Percentiles rank a stretch among this genome's conserved stretches.
These are phyloP conservation scores for Paracanthobrama guichenoti DNA, from an alignment of 2,113 vertebrate species.

Conservation along the genomic window DNA sequence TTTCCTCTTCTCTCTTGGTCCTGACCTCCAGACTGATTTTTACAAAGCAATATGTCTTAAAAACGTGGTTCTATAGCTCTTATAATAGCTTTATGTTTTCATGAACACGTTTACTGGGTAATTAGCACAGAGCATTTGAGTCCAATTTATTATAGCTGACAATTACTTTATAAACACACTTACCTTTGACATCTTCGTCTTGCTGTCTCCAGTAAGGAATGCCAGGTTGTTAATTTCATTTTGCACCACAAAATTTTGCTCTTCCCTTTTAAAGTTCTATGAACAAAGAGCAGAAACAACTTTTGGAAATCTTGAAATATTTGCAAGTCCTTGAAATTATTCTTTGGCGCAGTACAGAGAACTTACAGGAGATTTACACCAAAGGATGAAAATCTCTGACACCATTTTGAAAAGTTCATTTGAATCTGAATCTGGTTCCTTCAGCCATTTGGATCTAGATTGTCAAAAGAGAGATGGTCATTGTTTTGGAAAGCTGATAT, in stretches of 20 bases:
- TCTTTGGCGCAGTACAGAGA: neutral
- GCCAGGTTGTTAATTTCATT: conserved; percentile 99
- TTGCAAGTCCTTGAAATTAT: neutral
- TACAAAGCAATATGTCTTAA: conserved; percentile 37
- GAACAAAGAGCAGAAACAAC: conserved; percentile 32
- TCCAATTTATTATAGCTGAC: neutral
- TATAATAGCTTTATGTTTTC: neutral
- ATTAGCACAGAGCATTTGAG: neutral
- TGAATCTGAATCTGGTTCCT: conserved; percentile 86
- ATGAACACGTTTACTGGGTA: neutral
- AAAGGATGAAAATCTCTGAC: conserved; percentile 95
- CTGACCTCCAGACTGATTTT: conserved; percentile 81
- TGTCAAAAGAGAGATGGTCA: conserved; percentile 36
- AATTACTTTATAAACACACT: conserved; percentile 1
- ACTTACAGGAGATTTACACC: conserved; percentile 97
- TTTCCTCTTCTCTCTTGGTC: conserved; percentile 94
- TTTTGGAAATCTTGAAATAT: neutral
- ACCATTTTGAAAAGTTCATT: conserved; percentile 97
- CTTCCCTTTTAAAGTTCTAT: conserved; percentile 98
- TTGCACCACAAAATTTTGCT: conserved; percentile 99
- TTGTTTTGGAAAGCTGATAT: neutral
- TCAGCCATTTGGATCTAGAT: conserved; percentile 91
- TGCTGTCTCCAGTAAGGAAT: conserved; percentile 92
- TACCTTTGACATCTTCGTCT: conserved; percentile 98
- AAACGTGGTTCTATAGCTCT: neutral